Evolutionary conservation across 2,888 invertebrate genomes (phyloP).

Genomic region (Thymelicus sylvestris): DNA sequence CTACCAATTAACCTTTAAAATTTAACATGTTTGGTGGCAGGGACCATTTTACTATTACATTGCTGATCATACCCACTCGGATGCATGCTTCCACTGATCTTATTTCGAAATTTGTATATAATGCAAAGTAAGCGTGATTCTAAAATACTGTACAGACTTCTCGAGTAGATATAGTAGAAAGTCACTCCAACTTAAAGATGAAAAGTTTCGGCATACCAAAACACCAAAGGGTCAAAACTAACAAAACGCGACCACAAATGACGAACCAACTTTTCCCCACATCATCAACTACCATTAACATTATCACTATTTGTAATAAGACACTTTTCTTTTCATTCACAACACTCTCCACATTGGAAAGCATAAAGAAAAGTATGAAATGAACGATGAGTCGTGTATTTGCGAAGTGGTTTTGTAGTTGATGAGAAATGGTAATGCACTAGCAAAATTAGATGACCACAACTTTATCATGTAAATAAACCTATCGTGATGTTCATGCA

Average conservation of each 20-base stretch:
- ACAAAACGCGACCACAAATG: slow-evolving; percentile 13
- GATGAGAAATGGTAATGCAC: slow-evolving; percentile 27
- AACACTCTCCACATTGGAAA: slow-evolving; percentile 38
- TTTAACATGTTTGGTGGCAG: too few relatives aligned
- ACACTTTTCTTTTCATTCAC: slow-evolving; percentile 37
- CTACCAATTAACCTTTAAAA: too few relatives aligned
- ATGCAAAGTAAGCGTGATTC: too few relatives aligned
- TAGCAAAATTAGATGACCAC: slow-evolving; percentile 19
- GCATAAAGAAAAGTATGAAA: slow-evolving; percentile 30
- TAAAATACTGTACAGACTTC: too few relatives aligned
- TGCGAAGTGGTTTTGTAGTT: slow-evolving; percentile 30
- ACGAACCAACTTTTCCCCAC: slow-evolving; percentile 14
- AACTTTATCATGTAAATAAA: slow-evolving; percentile 11
- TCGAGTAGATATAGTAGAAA: too few relatives aligned
- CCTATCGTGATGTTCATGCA: slow-evolving; percentile 10
- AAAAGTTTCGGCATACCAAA: not conserved
- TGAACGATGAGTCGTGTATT: slow-evolving; percentile 35
- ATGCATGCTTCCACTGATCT: too few relatives aligned
- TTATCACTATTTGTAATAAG: slow-evolving; percentile 31
- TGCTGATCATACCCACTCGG: too few relatives aligned
- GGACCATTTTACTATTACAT: too few relatives aligned
- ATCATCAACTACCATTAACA: slow-evolving; percentile 16
- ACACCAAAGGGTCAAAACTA: not conserved
- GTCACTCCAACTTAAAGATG: too few relatives aligned
- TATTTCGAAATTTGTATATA: too few relatives aligned